Evolutionary conservation across 2,797 vertebrate genomes (phyloP), one percentile per base, ranked within the genome.

Genomic region (Pipistrellus nathusii): DNA sequence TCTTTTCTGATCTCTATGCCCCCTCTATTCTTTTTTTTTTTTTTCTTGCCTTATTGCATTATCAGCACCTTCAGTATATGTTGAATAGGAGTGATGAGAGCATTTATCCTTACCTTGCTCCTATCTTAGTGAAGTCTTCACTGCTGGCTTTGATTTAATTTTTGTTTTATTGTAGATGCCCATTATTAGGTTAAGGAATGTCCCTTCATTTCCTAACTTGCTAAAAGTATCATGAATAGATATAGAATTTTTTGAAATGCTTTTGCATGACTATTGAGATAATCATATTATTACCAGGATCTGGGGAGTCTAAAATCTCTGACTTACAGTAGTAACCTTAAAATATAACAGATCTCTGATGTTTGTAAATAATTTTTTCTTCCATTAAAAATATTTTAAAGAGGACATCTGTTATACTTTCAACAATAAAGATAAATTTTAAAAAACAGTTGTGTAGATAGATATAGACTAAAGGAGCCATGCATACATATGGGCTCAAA

Each of bases 121-220:
- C 48, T 83, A 41, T 90, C 27, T 72, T 53, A 66, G n/a, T 71
- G 17, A 44, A 59, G 62, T 90, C 53, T 91, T 90, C 23, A 80
- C 14, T 30, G 77, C 46, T 90, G 64, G 57, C 10, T 85, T 27
- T 78, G n/a, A 86, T 71, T 57, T 87, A 82, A 17, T 32, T 82
- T 4, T 64, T n/a, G 8, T 15, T 1, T 72, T 93, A 91, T 48
- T 57, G 1, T 89, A 92, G 57, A 62, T 55, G 30, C 1, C 48
- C 21, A 51, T 94, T 82, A 21, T 78, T 78, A 88, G 30, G 8
- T 90, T 57, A 69, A 85, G 18, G 12, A 64, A 75, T 85, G 75
- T 90, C 23, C 25, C 25, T 95, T 88, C 32, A 46, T 84, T 92
- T 87, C 81, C 41, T 96, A 73, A 73, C 59, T 93, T 76, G 32